Evolutionary conservation across 1,140 invertebrate genomes (phyloP), one percentile per base, ranked within the genome.

Genomic region (Metopolophium dirhodum): DNA sequence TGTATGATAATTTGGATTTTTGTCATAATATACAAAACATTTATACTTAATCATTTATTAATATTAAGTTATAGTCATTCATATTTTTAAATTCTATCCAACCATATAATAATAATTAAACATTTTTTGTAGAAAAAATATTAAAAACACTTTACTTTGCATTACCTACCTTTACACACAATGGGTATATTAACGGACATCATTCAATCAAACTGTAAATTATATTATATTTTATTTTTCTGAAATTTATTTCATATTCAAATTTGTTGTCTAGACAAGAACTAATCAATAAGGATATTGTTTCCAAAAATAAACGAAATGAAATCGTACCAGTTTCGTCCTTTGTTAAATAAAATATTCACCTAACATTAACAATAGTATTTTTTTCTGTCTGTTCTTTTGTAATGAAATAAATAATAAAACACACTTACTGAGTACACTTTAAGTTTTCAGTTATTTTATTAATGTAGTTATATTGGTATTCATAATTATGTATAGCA

Each of bases 301-400:
- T 77, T 77, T 77, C 61, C 61, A 77, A 77, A 77, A 77, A 77
- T 77, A 77, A 77, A 77, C 61, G 61, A n/a, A 77, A 77, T 77
- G 61, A 77, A 77, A 77, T n/a, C 30, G n/a, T n/a, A 77, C 61
- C n/a, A n/a, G 30, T n/a, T n/a, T 77, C 18, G 30, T 77, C n/a
- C n/a, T n/a, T n/a, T 77, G 61, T 77, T 4, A 77, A 77, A 77
- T 77, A 77, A 77, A 77, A 77, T 77, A 77, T 77, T 77, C 61
- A 77, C 30, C 61, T 77, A n/a, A 77, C 30, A 77, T 77, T 77
- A n/a, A 68, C 61, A 68, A n/a, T 77, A 35, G n/a, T 77, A 18
- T 18, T 77, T 77, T 68, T 41, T 77, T 77, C 61, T 35, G 61
- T 77, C 61, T 68, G 30, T 30, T 68, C 30, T n/a, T 77, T 77